Base-by-base conservation (phyloP, 2,797 vertebrate genomes). In the Bovichtus variegatus region DNA sequence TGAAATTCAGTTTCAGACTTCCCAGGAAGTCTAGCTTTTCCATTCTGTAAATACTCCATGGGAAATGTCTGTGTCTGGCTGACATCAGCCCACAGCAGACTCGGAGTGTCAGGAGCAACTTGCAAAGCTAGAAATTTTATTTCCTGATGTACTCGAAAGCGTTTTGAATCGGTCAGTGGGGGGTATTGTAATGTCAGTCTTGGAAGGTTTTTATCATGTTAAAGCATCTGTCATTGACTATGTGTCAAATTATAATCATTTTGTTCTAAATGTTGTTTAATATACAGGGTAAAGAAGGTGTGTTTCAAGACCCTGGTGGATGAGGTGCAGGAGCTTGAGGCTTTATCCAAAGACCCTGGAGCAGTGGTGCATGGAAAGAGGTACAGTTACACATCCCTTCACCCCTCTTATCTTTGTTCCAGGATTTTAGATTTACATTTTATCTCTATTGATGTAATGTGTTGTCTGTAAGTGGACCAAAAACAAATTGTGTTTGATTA, bases 251-350 rank as follows among this genome's bases (percentile, higher is more conserved):
- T 1, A 25, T 46, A 62, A 6, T 59, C 46, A 38, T 41, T 41
- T 74, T 34, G 23, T 13, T 21, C 10, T 8, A 9, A 59, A 41
- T 54, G 6, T 58, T 63, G 7, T 44, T 74, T 47, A 6, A 60
- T 77, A 46, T 47, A 43, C 92, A 99, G 98, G 19, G 82, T 99
- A 78, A 98, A 98, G 87, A 97, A 96, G 91, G 95, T 96, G 11
- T 96, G 91, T 80, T 99, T 98, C 92, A 99, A 99, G 94, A 98
- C 97, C 4, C 91, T 99, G 81, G 97, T 99, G 81, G 98, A 99
- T 92, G 98, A 99, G 94, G 98, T 99, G 86, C 98, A 99, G 86
- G 98, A 99, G 75, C 90, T 99, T 19, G 98, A 99, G 91, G 97
- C 98, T 6, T 96, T 98, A 82, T 99, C 96, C 68, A 97, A 99